Evolutionary conservation across 2,797 vertebrate genomes (phyloP), one percentile per base, ranked within the genome.

Genomic region (Sebastiscus albofasciatus): DNA sequence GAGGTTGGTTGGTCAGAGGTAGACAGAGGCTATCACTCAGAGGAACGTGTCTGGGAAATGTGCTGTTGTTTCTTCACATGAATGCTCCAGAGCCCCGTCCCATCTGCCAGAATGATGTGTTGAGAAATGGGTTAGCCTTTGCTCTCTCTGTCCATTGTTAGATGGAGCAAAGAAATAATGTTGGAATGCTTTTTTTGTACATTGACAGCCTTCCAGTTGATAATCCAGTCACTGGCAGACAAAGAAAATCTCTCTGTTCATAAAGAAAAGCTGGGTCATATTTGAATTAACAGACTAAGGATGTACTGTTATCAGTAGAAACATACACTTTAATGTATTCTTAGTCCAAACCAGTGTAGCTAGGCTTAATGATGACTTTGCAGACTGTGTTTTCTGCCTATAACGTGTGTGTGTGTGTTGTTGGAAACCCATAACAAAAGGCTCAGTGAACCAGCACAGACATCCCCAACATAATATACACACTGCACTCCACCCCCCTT

Each of bases 361-460:
- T 68, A 55, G 68, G 20, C 62, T 67, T 61, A 54, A 11, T 11
- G 12, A 16, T 60, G 31, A 67, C 14, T 72, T 65, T 64, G 12
- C 31, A 20, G 29, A 12, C 33, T 80, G 58, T 52, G 36, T 61
- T 58, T 46, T 58, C 58, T 60, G 64, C n/a, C 14, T 55, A 26
- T 11, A 61, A 59, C 49, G 77, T 79, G 72, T 61, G 69, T n/a
- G n/a, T 24, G 1, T 84, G 75, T 82, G 59, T 82, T 87, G 82
- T 81, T 73, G 22, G 75, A 80, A 55, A 49, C 1, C 61, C 20
- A 22, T 59, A 88, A 96, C 93, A 95, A 95, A 93, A 90, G 92
- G 70, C 76, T 94, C 90, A 93, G 89, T 94, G 91, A 94, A 83
- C 67, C 87, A 62, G 72, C 78, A 75, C 77, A 90, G 83, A 90